These are phyloP conservation scores for Nycticebus coucang DNA, from an alignment of 2,113 vertebrate genomes.

Conservation along the genomic window DNA sequence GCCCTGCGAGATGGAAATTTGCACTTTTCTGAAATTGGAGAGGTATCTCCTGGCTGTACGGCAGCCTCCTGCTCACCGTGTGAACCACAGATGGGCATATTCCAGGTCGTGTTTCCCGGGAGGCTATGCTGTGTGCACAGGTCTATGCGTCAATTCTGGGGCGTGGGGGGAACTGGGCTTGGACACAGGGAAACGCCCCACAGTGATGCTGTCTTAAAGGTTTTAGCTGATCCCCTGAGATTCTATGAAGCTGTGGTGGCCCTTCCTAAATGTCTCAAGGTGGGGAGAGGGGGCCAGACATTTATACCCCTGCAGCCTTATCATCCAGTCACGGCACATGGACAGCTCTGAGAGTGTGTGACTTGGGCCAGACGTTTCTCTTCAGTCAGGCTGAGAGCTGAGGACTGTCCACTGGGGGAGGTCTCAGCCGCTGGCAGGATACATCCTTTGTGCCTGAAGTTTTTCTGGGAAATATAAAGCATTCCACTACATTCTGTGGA, in stretches of 20 bases:
- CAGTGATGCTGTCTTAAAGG: background rate
- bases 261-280: background rate
- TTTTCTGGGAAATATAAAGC: background rate
- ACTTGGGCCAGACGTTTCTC: background rate
- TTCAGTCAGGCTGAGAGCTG: background rate
- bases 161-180: background rate
- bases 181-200: background rate
- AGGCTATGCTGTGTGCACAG: background rate
- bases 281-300: background rate
- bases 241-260: background rate
- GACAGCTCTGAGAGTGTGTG: background rate
- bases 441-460: background rate
- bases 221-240: background rate
- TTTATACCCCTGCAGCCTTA: rapidly evolving
- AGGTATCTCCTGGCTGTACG: background rate
- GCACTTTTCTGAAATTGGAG: background rate
- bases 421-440: background rate
- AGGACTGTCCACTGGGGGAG: background rate
- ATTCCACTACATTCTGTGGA: too few species aligned
- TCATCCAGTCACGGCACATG: background rate
- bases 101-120: background rate
- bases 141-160: background rate
- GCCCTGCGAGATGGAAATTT: background rate
- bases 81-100: background rate
- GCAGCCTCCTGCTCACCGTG: rapidly evolving